Evolutionary conservation across 1,140 invertebrate genomes (phyloP), one percentile per base, ranked within the genome.

Genomic region (Leptinotarsa defecta): DNA sequence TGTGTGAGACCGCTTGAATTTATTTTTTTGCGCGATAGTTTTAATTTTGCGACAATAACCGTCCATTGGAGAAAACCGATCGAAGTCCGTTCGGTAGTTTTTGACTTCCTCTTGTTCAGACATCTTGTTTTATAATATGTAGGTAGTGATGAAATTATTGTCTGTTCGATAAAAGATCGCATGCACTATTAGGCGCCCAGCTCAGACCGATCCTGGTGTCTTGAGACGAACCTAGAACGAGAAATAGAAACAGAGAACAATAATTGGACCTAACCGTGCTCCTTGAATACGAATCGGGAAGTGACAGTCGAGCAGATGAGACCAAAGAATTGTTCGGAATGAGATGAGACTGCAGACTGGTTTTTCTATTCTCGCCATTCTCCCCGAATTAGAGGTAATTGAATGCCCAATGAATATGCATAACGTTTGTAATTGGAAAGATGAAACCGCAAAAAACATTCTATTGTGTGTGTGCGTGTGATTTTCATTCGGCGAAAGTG

Each of bases 241-340:
- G 57, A 63, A 64, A 73, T 75, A 68, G 63, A 74, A 77, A 78
- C 72, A 77, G 68, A 74, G 72, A 71, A 78, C 81, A 82, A 82
- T 82, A 80, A 82, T 82, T 82, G 81, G 81, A 82, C 79, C 76
- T 76, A 71, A 76, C 76, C 78, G 73, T 76, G 79, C 76, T 77
- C 63, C 79, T 78, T 80, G 81, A 81, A 82, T 82, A 82, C 81
- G 77, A 81, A 82, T 82, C 76, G 78, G 78, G 76, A 78, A 77
- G 76, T 79, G 76, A 79, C 78, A 79, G 78, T 74, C 43, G 64
- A 73, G 73, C 73, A 70, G 73, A 74, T 68, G 73, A 74, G 65
- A 70, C 73, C 65, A 63, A 62, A 74, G 52, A 57, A 57, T 57
- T 57, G 52, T 57, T 57, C 15, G 52, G 52, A 57, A 57, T 57